Percentiles rank a stretch among this genome's conserved stretches.
These are phyloP conservation scores for Microdon myrmicae DNA, from an alignment of 2,888 invertebrate genomes.

Conservation along the genomic window DNA sequence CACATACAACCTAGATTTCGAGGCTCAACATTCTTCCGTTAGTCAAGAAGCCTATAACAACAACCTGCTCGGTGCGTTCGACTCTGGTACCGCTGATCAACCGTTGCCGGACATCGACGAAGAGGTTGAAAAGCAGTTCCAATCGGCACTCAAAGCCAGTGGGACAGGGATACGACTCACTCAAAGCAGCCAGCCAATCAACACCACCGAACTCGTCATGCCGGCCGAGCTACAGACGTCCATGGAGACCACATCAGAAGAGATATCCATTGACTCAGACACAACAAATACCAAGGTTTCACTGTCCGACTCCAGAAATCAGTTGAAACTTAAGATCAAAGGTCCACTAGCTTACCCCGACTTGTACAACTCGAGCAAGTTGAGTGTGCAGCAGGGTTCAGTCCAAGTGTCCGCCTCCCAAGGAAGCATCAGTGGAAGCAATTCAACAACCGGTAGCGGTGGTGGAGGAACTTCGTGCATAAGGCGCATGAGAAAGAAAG, in stretches of 20 bases:
- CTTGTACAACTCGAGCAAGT: slow-evolving; percentile 74
- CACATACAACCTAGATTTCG: slow-evolving; percentile 75
- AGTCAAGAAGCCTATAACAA: slow-evolving; percentile 71
- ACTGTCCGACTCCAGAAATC: slow-evolving; percentile 83
- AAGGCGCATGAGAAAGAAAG: slow-evolving; percentile 89
- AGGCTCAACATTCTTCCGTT: slow-evolving; percentile 67
- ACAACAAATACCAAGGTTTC: slow-evolving; percentile 76
- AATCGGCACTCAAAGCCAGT: slow-evolving; percentile 73
- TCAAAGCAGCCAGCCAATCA: slow-evolving; percentile 48
- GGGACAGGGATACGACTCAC: slow-evolving; percentile 64
- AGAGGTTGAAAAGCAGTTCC: slow-evolving; percentile 81
- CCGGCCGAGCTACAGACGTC: slow-evolving; percentile 61
- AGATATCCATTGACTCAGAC: slow-evolving; percentile 67
- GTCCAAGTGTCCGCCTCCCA: slow-evolving; percentile 56
- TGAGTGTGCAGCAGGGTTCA: slow-evolving; percentile 57
- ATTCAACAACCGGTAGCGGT: slow-evolving; percentile 52
- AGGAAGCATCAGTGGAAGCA: slow-evolving; percentile 48
- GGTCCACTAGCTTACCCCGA: slow-evolving; percentile 83
- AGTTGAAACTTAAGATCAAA: slow-evolving; percentile 90
- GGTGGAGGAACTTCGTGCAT: slow-evolving; percentile 76
- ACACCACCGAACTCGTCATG: slow-evolving; percentile 58
- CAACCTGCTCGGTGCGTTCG: slow-evolving; percentile 75
- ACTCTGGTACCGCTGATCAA: slow-evolving; percentile 76
- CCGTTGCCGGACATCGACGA: slow-evolving; percentile 80
- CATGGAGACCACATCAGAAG: slow-evolving; percentile 66